Evolutionary conservation across 2,797 vertebrate species (phyloP).

Genomic region (Halcyon chelicuti): DNA sequence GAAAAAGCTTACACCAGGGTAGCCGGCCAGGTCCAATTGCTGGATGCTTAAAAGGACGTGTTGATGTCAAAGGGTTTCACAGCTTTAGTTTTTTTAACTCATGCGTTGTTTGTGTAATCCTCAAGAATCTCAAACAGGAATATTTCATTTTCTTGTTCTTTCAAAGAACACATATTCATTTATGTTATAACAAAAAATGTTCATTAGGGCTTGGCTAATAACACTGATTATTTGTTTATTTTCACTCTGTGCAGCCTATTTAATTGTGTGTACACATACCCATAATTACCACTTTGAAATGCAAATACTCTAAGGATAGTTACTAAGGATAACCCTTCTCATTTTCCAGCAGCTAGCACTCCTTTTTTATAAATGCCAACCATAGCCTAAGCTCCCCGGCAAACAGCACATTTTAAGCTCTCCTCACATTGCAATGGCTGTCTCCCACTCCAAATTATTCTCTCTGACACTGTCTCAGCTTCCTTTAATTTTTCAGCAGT

Average conservation of each 20-base stretch:
- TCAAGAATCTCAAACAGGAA: slow-evolving; percentile 1
- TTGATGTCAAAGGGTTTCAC: background rate
- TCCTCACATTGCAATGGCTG: background rate
- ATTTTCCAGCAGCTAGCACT: slow-evolving; percentile 36
- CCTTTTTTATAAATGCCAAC: slow-evolving; percentile 21
- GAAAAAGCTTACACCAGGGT: slow-evolving; percentile 36
- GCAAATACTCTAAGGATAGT: slow-evolving; percentile 31
- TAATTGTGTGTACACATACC: slow-evolving; percentile 56
- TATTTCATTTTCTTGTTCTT: slow-evolving; percentile 33
- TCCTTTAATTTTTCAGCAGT: background rate
- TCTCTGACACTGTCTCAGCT: background rate
- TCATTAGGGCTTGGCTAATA: slow-evolving; percentile 55
- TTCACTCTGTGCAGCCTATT: slow-evolving; percentile 42
- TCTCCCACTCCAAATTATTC: background rate
- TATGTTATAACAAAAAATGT: slow-evolving; percentile 43
- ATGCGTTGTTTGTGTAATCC: background rate
- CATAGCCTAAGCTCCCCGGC: background rate
- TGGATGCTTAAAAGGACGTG: background rate
- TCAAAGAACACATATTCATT: slow-evolving; percentile 40
- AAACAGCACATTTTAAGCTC: background rate
- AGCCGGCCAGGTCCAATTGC: slow-evolving; percentile 39
- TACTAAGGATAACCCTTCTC: slow-evolving; percentile 61
- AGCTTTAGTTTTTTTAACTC: background rate
- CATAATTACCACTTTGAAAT: slow-evolving; percentile 71
- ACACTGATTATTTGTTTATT: slow-evolving; percentile 69